Percentiles rank a stretch among this genome's conserved stretches.
Conservation (phyloP, 2,888 invertebrate species). For the Parasteatoda lunata region DNA sequence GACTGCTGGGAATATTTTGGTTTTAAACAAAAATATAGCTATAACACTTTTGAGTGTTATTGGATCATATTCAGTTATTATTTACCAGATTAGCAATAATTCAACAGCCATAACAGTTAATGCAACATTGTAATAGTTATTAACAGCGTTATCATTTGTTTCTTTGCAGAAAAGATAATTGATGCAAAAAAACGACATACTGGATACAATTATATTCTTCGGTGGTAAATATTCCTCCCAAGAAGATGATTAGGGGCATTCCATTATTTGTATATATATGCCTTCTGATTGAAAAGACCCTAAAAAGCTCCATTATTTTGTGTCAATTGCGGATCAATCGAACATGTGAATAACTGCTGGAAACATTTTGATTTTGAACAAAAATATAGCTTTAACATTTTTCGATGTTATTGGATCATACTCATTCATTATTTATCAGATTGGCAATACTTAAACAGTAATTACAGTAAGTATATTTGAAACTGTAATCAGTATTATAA, state of each 20-base stretch:
- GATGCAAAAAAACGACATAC: no score
- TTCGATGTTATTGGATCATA: slow-evolving; percentile 41
- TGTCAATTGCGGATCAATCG: slow-evolving; percentile 39
- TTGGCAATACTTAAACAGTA: neutral
- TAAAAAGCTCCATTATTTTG: slow-evolving; percentile 42
- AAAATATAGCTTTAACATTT: slow-evolving; percentile 21
- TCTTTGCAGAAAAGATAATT: neutral
- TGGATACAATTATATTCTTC: neutral
- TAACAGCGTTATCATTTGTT: neutral
- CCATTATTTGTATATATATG: slow-evolving; percentile 8
- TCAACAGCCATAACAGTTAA: no score
- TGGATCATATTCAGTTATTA: slow-evolving; percentile 21
- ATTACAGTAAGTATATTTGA: neutral
- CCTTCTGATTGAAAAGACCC: neutral
- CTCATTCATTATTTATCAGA: slow-evolving; percentile 44
- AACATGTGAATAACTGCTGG: slow-evolving; percentile 32
- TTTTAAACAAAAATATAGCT: slow-evolving; percentile 2
- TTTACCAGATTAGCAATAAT: slow-evolving; percentile 2
- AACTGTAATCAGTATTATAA: no score
- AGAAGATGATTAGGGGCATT: neutral
- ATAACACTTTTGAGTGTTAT: slow-evolving; percentile 3
- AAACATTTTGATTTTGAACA: slow-evolving; percentile 40
- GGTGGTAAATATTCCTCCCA: neutral
- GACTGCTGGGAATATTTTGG: slow-evolving; percentile 7
- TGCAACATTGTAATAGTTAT: neutral